A percentile compares a stretch with the other conserved stretches of the same genome.
phyloP scores from a whole-genome alignment of 1,140 invertebrate genomes.

The Drosophila elegans region DNA sequence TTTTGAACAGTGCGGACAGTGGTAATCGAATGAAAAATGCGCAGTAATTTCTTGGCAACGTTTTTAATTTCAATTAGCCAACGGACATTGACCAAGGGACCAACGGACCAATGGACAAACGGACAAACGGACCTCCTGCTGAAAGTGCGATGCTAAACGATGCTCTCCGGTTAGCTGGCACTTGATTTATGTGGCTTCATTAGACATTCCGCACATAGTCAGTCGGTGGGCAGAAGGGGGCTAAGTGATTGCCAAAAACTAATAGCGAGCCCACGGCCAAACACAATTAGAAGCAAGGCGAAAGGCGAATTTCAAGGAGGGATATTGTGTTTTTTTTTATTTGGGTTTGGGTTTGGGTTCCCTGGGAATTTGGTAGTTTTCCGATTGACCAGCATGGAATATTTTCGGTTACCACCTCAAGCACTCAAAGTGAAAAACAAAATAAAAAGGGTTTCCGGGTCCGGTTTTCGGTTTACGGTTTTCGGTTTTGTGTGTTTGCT shows the following conservation, averaged over 20 bases:
- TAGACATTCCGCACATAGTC: constrained; percentile 77
- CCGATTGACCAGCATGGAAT: constrained; percentile 74
- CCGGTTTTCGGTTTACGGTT: constrained; percentile 19
- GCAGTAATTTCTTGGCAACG: constrained; percentile 52
- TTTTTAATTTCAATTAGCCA: constrained; percentile 79
- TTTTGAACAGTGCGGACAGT: neutral
- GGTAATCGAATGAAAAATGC: constrained; percentile 36
- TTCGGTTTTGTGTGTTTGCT: constrained; percentile 40
- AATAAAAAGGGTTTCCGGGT: constrained; percentile 46
- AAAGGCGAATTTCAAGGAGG: constrained; percentile 14
- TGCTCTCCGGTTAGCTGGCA: constrained; percentile 43
- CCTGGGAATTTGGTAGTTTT: constrained; percentile 42
- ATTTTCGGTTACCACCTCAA: constrained; percentile 63
- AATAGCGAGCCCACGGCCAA: constrained; percentile 44
- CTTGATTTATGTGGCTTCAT: constrained; percentile 84
- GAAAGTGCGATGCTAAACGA: constrained; percentile 6
- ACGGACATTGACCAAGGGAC: constrained; percentile 17
- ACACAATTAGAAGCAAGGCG: constrained; percentile 56
- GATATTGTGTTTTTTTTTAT: neutral
- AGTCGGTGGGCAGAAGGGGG: constrained; percentile 1
- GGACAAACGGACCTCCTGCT: constrained; percentile 4
- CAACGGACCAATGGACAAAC: too few relatives aligned
- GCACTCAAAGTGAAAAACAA: constrained; percentile 14
- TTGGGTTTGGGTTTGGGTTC: neutral
- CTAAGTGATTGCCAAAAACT: constrained; percentile 72